Percentiles rank a stretch among this genome's conserved stretches.
phyloP scores from a whole-genome alignment of 1,140 invertebrate genomes.

The Heliconius nattereri region DNA sequence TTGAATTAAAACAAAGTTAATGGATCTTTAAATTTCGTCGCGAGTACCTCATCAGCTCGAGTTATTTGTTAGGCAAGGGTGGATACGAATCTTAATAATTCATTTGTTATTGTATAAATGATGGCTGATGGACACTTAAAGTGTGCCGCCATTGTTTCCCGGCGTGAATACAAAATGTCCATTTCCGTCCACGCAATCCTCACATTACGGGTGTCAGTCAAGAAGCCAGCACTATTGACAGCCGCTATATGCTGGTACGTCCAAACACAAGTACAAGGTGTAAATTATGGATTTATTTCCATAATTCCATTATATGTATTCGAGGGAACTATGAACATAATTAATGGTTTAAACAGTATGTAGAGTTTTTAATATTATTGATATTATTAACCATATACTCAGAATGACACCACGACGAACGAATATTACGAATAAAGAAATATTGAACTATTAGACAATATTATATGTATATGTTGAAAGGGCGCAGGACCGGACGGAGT shows the following conservation, averaged over 20 bases:
- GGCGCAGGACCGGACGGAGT: too few relatives aligned
- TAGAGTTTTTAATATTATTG: too few relatives aligned
- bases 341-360: neutral
- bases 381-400: too few relatives aligned
- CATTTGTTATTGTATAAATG: slow-evolving; percentile 70
- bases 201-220: slow-evolving; percentile 69
- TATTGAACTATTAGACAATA: too few relatives aligned
- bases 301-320: neutral
- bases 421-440: too few relatives aligned
- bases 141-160: slow-evolving; percentile 43
- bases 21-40: slow-evolving; percentile 41
- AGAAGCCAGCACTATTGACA: slow-evolving; percentile 55
- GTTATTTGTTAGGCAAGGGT: slow-evolving; percentile 40
- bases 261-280: slow-evolving; percentile 39
- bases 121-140: slow-evolving; percentile 58
- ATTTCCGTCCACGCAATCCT: slow-evolving; percentile 68
- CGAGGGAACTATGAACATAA: neutral
- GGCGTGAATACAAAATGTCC: slow-evolving; percentile 59
- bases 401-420: too few relatives aligned
- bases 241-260: slow-evolving; percentile 35
- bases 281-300: slow-evolving; percentile 24
- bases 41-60: slow-evolving; percentile 36
- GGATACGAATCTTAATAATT: slow-evolving; percentile 58
- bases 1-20: slow-evolving; percentile 50
- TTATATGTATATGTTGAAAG: too few relatives aligned